A percentile compares a stretch with the other conserved stretches of the same genome.
These are phyloP conservation scores for Leptinotarsa peninsularis DNA, from an alignment of 2,888 invertebrate species.

Conservation along the genomic window DNA sequence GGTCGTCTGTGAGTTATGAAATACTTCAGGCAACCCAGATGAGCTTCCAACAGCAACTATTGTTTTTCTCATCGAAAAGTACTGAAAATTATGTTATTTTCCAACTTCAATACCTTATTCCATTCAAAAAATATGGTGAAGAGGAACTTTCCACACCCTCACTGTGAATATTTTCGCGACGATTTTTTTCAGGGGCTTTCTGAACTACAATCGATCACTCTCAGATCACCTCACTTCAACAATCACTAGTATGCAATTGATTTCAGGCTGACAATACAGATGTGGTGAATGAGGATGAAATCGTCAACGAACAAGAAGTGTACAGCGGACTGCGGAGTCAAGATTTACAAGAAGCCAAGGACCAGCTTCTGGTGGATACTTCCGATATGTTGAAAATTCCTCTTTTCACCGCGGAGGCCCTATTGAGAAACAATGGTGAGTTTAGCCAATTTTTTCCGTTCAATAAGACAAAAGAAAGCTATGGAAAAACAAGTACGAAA, in stretches of 20 bases:
- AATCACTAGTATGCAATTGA: not conserved
- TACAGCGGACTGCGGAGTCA: conserved; percentile 74
- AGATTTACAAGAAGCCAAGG: conserved; percentile 78
- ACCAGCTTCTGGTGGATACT: conserved; percentile 76
- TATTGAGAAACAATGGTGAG: conserved; percentile 75
- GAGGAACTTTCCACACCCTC: no score
- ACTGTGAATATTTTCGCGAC: no score
- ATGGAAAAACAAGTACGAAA: not conserved
- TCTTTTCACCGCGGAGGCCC: conserved; percentile 77
- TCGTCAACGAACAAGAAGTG: conserved; percentile 67
- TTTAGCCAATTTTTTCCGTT: not conserved
- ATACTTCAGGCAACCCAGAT: no score
- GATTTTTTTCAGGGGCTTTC: no score
- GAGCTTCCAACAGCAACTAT: no score
- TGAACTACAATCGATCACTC: no score
- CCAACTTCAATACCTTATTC: no score
- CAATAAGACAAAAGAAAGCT: not conserved
- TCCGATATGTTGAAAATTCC: conserved; percentile 79
- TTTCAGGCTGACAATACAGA: conserved; percentile 66
- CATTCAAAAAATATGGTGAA: no score
- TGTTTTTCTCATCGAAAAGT: no score
- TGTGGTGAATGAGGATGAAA: conserved; percentile 68
- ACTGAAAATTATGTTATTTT: no score
- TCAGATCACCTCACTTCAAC: no score
- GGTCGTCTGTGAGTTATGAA: no score